These are phyloP conservation scores for Lutraria rhynchaena DNA, from an alignment of 1,140 invertebrate species.

Conservation along the genomic window DNA sequence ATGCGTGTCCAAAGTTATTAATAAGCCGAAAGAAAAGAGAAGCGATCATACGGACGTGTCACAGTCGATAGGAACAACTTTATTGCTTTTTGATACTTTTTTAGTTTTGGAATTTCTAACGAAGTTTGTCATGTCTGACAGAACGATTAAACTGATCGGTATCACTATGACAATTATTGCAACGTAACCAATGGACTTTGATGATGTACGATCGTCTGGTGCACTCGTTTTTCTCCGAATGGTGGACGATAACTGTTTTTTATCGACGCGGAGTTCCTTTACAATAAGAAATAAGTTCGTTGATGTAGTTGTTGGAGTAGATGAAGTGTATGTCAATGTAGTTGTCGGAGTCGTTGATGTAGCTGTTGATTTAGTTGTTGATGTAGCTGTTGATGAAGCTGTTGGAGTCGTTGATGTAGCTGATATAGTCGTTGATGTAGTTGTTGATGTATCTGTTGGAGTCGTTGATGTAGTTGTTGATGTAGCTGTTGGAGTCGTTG, in stretches of 20 bases:
- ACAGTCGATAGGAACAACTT: no score
- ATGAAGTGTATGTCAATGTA: no score
- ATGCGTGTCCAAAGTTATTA: no score
- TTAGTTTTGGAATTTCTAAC: no score
- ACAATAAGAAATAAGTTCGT: background rate
- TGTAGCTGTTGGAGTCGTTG: background rate
- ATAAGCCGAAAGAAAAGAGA: no score
- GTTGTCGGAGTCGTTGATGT: no score
- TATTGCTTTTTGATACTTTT: no score
- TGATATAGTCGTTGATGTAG: background rate
- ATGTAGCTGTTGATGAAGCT: no score
- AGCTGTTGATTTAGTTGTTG: no score
- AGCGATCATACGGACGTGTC: no score
- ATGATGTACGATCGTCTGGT: conserved; percentile 6
- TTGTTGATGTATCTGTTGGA: background rate
- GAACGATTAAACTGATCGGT: conserved; percentile 24
- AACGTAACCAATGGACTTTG: conserved; percentile 36
- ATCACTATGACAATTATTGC: conserved; percentile 14
- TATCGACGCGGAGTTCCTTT: conserved; percentile 15
- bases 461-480: background rate
- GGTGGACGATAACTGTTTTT: conserved; percentile 11
- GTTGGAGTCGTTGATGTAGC: background rate
- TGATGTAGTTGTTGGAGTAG: background rate
- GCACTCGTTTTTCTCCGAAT: conserved; percentile 30
- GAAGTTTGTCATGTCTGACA: no score